Evolutionary conservation across 2,888 invertebrate species (phyloP).

Genomic region (Thymelicus acteon): DNA sequence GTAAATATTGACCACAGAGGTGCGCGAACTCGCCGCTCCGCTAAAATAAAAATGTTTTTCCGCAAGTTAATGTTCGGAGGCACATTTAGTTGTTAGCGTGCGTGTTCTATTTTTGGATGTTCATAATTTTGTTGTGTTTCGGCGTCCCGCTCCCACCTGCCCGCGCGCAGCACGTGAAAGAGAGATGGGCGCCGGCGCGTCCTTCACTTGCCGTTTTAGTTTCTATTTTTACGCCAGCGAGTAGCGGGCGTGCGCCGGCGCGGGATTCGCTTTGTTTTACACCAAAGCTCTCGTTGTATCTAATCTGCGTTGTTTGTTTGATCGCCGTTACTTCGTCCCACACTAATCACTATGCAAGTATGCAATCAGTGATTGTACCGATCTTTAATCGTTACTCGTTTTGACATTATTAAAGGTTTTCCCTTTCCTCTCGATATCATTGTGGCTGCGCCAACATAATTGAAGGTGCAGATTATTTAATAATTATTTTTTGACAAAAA

Average conservation of each 20-base stretch:
- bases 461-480: too few relatives aligned
- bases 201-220: slow-evolving; percentile 72
- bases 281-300: slow-evolving; percentile 28
- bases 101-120: slow-evolving; percentile 71
- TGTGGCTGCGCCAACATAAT: too few relatives aligned
- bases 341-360: not conserved
- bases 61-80: slow-evolving; percentile 54
- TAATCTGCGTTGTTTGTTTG: not conserved
- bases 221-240: slow-evolving; percentile 47
- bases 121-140: slow-evolving; percentile 61
- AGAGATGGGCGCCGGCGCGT: slow-evolving; percentile 58
- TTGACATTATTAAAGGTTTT: too few relatives aligned
- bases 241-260: slow-evolving; percentile 48
- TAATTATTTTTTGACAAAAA: too few relatives aligned
- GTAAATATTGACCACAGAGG: slow-evolving; percentile 19
- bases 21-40: slow-evolving; percentile 13
- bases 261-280: slow-evolving; percentile 42
- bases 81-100: slow-evolving; percentile 70
- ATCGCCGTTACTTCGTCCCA: not conserved
- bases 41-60: slow-evolving; percentile 44
- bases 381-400: too few relatives aligned
- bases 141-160: slow-evolving; percentile 50
- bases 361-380: too few relatives aligned
- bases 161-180: slow-evolving; percentile 43
- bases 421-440: too few relatives aligned